Base-by-base conservation (phyloP, 2,888 invertebrate species). In the Eupeodes luniger region DNA sequence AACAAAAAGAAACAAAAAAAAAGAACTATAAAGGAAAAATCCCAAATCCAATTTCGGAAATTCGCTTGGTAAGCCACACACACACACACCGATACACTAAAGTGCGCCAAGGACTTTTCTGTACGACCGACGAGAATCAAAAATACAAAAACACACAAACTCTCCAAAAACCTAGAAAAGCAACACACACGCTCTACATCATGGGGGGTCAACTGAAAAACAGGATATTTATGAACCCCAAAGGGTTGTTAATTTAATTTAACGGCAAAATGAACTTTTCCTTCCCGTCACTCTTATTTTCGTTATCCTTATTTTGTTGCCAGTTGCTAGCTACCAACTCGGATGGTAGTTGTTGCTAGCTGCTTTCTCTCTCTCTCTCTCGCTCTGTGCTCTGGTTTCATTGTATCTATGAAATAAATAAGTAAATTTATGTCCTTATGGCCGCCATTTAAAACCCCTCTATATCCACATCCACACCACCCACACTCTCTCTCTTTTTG, bases 211-310 rank as follows among this genome's bases (percentile, higher is more conserved):
- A 86, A 86, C 86, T 83, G 86, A 75, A 70, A 79, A 79, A 79
- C 79, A 86, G 82, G 82, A 86, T 83, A 86, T 86, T 86, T 86
- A 83, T 83, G 82, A 86, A 86, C 79, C 79, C 79, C 79, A 86
- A 86, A 86, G 86, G 86, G 75, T 86, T 86, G 86, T 86, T 86
- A 86, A 86, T 86, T 86, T 76, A 86, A 86, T 86, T 86, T 86
- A 83, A 86, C 86, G 86, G 86, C 79, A 86, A 86, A 82, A 83
- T 86, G 82, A 86, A 83, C 86, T 82, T 79, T 74, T 66, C 49
- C 69, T 19, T 40, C 34, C 55, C 16, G 49, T 9, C 27, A 27
- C 27, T 66, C 14, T 47, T 44, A 3, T 47, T 64, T 64, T 66
- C 47, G 40, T 19, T 36, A 55, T 47, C 19, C 49, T 40, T 40